Conservation (phyloP, 2,113 vertebrate species). For the Cyanoderma ruficeps region DNA sequence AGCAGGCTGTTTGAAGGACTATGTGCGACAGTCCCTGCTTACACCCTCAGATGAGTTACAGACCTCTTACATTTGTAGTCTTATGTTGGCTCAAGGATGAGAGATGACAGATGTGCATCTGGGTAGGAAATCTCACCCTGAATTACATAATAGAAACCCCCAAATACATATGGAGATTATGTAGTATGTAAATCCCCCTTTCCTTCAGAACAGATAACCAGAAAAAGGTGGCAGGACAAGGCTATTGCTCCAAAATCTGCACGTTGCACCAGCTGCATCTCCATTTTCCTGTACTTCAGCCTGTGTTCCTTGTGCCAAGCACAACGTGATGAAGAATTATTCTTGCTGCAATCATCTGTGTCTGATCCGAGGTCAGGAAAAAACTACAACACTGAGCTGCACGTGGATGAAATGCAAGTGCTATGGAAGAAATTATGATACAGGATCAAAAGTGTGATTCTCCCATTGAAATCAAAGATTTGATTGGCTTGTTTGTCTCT, state of each 20-base stretch:
- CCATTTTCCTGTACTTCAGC: background rate
- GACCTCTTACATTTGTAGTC: background rate
- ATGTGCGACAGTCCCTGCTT: background rate
- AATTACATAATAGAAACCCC: background rate
- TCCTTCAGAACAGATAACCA: background rate
- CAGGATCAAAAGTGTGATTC: background rate
- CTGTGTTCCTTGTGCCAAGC: background rate
- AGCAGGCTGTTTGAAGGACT: background rate
- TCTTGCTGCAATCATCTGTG: background rate
- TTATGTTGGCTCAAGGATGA: background rate
- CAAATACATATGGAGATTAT: background rate
- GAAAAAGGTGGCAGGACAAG: background rate
- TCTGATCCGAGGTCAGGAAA: constrained; percentile 22
- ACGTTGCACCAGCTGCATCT: background rate
- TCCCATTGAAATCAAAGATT: background rate
- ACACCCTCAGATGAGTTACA: background rate
- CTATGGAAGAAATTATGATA: background rate
- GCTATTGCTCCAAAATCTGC: background rate
- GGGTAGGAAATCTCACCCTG: constrained; percentile 6
- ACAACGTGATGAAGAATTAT: background rate
- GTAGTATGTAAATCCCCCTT: background rate
- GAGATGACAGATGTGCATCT: background rate
- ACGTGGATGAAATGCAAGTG: background rate
- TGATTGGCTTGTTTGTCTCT: background rate
- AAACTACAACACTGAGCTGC: background rate